Evolutionary conservation across 2,113 vertebrate species (phyloP).

Genomic region (Hypanus sabinus): DNA sequence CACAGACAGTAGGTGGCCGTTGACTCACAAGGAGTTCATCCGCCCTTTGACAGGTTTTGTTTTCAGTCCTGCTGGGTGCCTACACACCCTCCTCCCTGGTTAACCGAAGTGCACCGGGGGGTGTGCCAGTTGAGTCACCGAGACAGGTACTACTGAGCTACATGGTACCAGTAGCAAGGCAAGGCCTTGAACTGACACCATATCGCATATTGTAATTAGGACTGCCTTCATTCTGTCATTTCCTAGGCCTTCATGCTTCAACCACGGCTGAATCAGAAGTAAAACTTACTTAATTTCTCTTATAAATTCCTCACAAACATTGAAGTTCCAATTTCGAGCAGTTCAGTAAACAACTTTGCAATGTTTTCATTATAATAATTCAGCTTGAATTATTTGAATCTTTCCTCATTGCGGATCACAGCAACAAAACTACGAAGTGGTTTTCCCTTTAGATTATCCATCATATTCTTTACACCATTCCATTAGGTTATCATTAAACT

Average conservation of each 20-base stretch:
- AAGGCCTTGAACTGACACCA: too few relatives aligned
- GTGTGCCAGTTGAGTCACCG: too few relatives aligned
- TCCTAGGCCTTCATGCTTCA: not conserved
- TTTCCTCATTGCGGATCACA: not conserved
- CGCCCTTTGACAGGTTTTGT: too few relatives aligned
- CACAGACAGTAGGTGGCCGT: too few relatives aligned
- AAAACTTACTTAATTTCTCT: not conserved
- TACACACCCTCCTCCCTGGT: too few relatives aligned
- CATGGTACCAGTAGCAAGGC: too few relatives aligned
- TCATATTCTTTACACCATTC: too few relatives aligned
- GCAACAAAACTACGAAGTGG: not conserved
- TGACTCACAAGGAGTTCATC: too few relatives aligned
- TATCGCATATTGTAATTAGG: too few relatives aligned
- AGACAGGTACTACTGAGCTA: too few relatives aligned
- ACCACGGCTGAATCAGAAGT: not conserved
- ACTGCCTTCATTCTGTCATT: not conserved
- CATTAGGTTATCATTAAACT: not conserved
- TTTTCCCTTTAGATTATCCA: not conserved
- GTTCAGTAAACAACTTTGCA: not conserved
- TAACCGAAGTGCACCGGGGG: too few relatives aligned
- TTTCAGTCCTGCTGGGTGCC: too few relatives aligned
- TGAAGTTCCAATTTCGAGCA: not conserved
- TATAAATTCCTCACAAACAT: not conserved
- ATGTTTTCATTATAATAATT: not conserved
- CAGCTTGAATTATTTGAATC: not conserved